These are phyloP conservation scores for Drosophila saltans DNA, from an alignment of 1,140 invertebrate genomes.

Conservation along the genomic window DNA sequence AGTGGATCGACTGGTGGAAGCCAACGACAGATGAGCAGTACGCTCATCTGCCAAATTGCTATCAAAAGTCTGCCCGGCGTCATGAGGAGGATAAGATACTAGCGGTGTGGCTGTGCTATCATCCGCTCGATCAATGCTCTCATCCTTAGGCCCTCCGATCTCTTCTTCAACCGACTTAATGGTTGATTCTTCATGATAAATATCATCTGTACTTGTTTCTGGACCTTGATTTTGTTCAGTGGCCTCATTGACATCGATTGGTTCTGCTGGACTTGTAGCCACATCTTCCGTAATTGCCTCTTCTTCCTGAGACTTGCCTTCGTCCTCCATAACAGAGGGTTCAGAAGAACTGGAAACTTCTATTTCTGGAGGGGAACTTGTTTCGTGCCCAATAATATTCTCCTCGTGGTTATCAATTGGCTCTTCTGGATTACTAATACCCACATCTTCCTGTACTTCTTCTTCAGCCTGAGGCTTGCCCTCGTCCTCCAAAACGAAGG, in stretches of 20 bases:
- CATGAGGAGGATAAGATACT: slow-evolving; percentile 68
- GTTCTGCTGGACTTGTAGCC: neutral
- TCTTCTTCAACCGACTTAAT: slow-evolving; percentile 14
- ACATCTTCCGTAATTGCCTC: slow-evolving; percentile 21
- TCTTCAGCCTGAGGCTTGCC: no score
- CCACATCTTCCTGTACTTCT: no score
- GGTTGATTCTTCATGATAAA: neutral
- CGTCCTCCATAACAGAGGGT: no score
- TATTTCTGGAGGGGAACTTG: no score
- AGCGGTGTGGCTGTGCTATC: slow-evolving; percentile 70
- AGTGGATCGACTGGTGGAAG: slow-evolving; percentile 58
- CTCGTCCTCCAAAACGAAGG: no score
- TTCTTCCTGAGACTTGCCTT: slow-evolving; percentile 1
- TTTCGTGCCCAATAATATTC: no score
- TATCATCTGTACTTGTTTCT: slow-evolving; percentile 1
- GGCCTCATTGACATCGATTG: slow-evolving; percentile 9
- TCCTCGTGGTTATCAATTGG: neutral
- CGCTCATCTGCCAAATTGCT: slow-evolving; percentile 74
- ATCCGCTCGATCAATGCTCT: slow-evolving; percentile 46
- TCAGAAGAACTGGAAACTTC: no score
- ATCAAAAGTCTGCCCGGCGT: slow-evolving; percentile 62
- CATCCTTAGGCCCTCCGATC: slow-evolving; percentile 18
- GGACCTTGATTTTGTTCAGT: slow-evolving; percentile 20
- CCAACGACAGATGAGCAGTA: slow-evolving; percentile 46
- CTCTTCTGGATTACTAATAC: no score